Evolutionary conservation across 2,888 invertebrate species (phyloP).

Genomic region (Phlogophora meticulosa): DNA sequence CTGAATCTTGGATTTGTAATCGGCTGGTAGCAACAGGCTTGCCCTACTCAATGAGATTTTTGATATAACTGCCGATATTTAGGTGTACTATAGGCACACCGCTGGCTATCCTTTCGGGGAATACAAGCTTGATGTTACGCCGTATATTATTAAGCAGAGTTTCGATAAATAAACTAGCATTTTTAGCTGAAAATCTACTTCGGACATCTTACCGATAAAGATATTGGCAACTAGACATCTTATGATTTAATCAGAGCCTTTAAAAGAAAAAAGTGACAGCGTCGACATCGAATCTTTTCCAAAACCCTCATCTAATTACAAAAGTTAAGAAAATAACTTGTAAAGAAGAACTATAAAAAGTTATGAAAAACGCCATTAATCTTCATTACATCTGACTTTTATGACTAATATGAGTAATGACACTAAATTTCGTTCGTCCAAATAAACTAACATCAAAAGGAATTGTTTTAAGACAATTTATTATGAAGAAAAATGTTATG

Average conservation of each 20-base stretch:
- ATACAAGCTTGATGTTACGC: too few relatives aligned
- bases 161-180: background rate
- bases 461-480: conserved; percentile 54
- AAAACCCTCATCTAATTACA: conserved; percentile 48
- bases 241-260: conserved; percentile 17
- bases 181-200: background rate
- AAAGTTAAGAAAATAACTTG: conserved; percentile 56
- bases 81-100: too few relatives aligned
- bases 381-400: conserved; percentile 58
- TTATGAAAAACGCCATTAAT: conserved; percentile 52
- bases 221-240: background rate
- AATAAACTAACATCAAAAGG: conserved; percentile 52
- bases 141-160: too few relatives aligned
- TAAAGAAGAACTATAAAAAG: conserved; percentile 55
- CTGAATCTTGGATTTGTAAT: too few relatives aligned
- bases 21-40: too few relatives aligned
- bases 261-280: conserved; percentile 17
- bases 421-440: conserved; percentile 37
- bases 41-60: too few relatives aligned
- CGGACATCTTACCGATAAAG: background rate
- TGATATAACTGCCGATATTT: too few relatives aligned
- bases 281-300: conserved; percentile 28
- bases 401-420: conserved; percentile 60
- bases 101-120: too few relatives aligned
- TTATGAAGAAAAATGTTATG: conserved; percentile 40